Evolutionary conservation across 2,888 invertebrate genomes (phyloP), one percentile per base, ranked within the genome.

Genomic region (Cataglyphis cursor): DNA sequence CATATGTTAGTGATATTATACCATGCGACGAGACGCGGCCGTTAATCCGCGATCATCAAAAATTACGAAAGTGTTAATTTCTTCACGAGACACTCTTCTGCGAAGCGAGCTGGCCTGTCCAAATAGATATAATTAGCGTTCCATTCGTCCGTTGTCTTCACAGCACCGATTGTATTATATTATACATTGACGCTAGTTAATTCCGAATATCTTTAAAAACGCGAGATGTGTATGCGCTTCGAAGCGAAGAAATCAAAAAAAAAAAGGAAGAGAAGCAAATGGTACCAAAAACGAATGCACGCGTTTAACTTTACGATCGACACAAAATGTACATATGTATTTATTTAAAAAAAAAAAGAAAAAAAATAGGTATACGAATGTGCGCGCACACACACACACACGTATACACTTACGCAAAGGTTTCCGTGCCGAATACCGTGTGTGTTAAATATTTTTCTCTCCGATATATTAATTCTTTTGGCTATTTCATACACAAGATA

Each of bases 291-390:
- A 61, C 59, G 74, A 75, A 65, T 68, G 57, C 85, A 21, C 81
- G 84, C 78, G 81, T 91, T 80, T 88, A 87, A 86, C 78, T 86
- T 83, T 66, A 75, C 85, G 88, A 84, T 68, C 75, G 84, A 64
- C 62, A 85, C 72, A 65, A 31, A 38, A 44, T 88, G 90, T 90
- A 90, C 75, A 90, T 90, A 90, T 91, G 91, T 90, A 91, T 82
- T 83, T 81, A 73, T 61, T 81, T n/a, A 51, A 51, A 51, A 51
- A n/a, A 44, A 48, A 5, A 88, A 44, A 85, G n/a, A 90, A 88
- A 59, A 88, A 24, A 83, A 6, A 85, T 84, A 78, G 82, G 81
- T 83, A 81, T 66, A 82, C 51, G 65, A 57, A 51, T 57, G 75
- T 38, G 65, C 68, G 75, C 82, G n/a, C n/a, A 35, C 64, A 68